Evolutionary conservation across 35 echinoderm and acorn worm species (phyloP).

Genomic region (Apostichopus japonicus): DNA sequence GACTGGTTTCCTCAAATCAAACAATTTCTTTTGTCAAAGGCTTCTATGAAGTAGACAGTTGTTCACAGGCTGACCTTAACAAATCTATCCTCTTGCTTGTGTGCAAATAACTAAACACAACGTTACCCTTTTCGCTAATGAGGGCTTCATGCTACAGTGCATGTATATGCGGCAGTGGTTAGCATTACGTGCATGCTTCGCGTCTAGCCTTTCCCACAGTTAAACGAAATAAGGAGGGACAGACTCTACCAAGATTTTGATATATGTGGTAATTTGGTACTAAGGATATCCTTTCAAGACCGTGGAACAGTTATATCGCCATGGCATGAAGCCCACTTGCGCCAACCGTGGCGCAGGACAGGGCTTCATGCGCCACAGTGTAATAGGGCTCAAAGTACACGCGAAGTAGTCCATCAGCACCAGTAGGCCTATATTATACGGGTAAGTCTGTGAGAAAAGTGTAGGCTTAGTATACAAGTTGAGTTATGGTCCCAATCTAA

Average conservation of each 20-base stretch:
- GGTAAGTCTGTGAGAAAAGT: neutral
- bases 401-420: neutral
- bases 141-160: neutral
- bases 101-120: neutral
- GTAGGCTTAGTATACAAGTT: too few species aligned
- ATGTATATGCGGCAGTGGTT: neutral
- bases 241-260: neutral
- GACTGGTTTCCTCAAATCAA: neutral
- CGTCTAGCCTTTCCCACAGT: neutral
- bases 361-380: neutral
- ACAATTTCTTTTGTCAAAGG: neutral
- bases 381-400: neutral
- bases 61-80: neutral
- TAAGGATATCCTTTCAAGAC: neutral
- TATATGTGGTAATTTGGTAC: neutral
- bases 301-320: neutral
- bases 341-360: neutral
- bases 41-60: neutral
- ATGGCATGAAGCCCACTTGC: conserved; percentile 2
- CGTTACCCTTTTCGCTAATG: neutral
- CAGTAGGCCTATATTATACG: neutral
- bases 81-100: neutral
- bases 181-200: neutral
- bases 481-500: too few species aligned
- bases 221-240: neutral